A percentile compares a stretch with the other conserved stretches of the same genome.
phyloP scores from a whole-genome alignment of 2,888 invertebrate genomes.

The Orchesellides sinensis region DNA sequence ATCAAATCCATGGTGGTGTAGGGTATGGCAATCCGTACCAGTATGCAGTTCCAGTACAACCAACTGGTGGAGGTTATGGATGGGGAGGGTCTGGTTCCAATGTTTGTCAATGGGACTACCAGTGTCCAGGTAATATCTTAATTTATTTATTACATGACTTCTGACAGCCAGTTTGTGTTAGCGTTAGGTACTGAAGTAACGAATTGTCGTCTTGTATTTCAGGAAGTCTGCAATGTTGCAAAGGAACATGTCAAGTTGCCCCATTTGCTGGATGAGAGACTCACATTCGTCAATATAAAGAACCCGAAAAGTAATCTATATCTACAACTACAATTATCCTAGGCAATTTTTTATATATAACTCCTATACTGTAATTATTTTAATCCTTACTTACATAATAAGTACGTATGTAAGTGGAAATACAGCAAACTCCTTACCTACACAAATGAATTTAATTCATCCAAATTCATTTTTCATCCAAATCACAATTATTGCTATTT shows the following conservation, averaged over 20 bases:
- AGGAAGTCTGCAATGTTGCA: slow-evolving; percentile 49
- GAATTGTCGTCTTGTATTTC: not conserved
- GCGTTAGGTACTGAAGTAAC: not conserved
- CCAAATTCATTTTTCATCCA: too few species aligned
- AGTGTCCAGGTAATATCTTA: slow-evolving; percentile 37
- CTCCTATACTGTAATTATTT: too few species aligned
- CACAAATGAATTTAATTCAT: too few species aligned
- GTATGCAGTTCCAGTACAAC: not conserved
- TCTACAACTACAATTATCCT: too few species aligned
- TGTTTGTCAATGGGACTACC: slow-evolving; percentile 40
- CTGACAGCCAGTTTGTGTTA: too few species aligned
- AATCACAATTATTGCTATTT: too few species aligned
- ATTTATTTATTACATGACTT: too few species aligned
- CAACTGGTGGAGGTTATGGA: slow-evolving; percentile 16
- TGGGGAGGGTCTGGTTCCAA: slow-evolving; percentile 19
- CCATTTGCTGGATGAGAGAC: slow-evolving; percentile 11
- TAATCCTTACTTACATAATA: too few species aligned
- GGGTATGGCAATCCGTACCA: slow-evolving; percentile 1
- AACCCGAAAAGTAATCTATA: too few species aligned
- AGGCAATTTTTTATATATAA: too few species aligned
- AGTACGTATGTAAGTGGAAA: too few species aligned
- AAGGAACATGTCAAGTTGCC: slow-evolving; percentile 51
- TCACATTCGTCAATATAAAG: not conserved
- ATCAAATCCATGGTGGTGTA: slow-evolving; percentile 41
- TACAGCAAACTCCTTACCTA: too few species aligned